Evolutionary conservation across 2,797 vertebrate genomes (phyloP).

Genomic region (Scyliorhinus canicula): DNA sequence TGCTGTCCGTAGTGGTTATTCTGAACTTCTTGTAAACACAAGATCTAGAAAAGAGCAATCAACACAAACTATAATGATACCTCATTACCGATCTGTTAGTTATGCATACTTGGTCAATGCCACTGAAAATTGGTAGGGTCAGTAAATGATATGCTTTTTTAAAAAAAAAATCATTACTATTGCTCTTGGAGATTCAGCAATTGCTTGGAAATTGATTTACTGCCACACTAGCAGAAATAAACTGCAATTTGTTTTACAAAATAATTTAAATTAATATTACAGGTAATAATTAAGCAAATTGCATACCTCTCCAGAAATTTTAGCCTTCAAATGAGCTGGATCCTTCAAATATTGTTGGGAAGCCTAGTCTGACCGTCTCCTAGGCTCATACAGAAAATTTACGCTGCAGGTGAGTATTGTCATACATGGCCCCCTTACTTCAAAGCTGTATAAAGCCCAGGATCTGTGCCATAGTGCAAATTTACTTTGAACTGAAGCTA

Average conservation of each 20-base stretch:
- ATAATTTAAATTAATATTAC: not conserved
- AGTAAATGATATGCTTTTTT: not conserved
- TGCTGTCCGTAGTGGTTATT: slow-evolving; percentile 80
- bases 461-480: not conserved
- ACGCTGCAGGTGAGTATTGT: not conserved
- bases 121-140: not conserved
- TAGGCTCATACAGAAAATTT: not conserved
- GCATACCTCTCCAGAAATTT: not conserved
- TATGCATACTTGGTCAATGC: not conserved
- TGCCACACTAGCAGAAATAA: not conserved
- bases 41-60: slow-evolving; percentile 61
- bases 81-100: not conserved
- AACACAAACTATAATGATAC: not conserved
- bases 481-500: not conserved
- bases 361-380: not conserved
- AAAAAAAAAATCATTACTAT: not conserved
- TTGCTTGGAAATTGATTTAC: not conserved
- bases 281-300: not conserved
- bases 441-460: not conserved
- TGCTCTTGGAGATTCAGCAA: not conserved
- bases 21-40: slow-evolving; percentile 96
- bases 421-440: not conserved
- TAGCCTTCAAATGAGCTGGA: not conserved
- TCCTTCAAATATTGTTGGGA: not conserved
- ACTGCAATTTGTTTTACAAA: not conserved